Conservation (phyloP, 2,888 invertebrate species). For the Dryobota labecula region DNA sequence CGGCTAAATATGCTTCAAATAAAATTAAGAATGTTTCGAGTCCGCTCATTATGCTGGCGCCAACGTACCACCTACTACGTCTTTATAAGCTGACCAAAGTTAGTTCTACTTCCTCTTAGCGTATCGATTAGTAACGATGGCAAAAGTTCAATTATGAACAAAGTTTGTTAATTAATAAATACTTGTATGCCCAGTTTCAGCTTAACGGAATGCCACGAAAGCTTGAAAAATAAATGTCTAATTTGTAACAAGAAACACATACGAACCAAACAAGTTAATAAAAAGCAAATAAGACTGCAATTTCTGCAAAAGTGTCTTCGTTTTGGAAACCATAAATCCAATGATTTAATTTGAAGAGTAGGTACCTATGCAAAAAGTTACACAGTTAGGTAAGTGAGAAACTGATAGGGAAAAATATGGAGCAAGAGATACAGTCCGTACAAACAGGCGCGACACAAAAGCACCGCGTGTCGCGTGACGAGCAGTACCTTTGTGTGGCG, state of each 20-base stretch:
- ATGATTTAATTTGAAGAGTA: neutral
- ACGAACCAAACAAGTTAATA: neutral
- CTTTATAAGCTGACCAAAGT: conserved; percentile 29
- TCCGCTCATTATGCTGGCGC: conserved; percentile 41
- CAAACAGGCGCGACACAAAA: too few relatives aligned
- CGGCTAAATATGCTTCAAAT: too few relatives aligned
- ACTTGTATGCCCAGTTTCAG: neutral
- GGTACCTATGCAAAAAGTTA: neutral
- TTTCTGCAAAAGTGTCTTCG: neutral
- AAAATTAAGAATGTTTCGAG: conserved; percentile 8
- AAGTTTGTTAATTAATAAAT: neutral
- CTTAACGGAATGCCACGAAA: neutral
- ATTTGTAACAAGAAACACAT: neutral
- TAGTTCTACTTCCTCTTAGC: neutral
- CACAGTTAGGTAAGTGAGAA: neutral
- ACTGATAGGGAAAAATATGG: neutral
- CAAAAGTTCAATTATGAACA: neutral
- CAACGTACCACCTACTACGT: conserved; percentile 43
- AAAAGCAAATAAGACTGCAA: conserved; percentile 2
- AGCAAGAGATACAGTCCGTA: neutral
- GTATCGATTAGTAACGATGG: neutral
- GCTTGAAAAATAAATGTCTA: neutral
- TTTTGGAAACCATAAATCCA: neutral
- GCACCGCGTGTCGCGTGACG: too few relatives aligned
- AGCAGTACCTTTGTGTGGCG: too few relatives aligned